Evolutionary conservation across 1,140 invertebrate species (phyloP), one percentile per base, ranked within the genome.

Genomic region (Coelopa frigida): DNA sequence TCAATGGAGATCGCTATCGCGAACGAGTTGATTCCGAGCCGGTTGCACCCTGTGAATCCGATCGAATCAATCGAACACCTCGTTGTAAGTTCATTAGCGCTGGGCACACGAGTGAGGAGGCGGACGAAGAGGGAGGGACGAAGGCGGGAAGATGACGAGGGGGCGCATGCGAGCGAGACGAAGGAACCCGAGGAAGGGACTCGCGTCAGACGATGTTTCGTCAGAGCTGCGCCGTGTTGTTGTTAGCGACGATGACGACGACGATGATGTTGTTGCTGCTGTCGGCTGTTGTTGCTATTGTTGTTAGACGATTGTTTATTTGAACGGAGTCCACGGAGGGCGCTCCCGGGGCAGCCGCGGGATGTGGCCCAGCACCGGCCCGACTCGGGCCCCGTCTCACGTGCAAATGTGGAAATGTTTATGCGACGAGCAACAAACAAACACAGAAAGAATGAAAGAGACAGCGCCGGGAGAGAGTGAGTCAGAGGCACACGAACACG

Each of bases 41-140:
- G 8, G 21, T 22, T 14, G 17, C 12, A 40, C 20, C 38, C 38
- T 24, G 21, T n/a, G 27, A 20, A 40, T 26, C 27, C 27, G 27
- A 40, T 26, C 6, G 33, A 35, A 35, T 3, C 17, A 3, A n/a
- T n/a, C n/a, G n/a, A n/a, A n/a, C n/a, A 14, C 31, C 0, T 22
- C 24, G 31, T 41, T 27, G 39, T 41, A 5, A 41, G 39, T 41
- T 41, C 39, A 41, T 41, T 41, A 41, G 39, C 15, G 39, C 15
- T n/a, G n/a, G n/a, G n/a, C n/a, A n/a, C n/a, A 14, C 8, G 27
- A 29, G 27, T 10, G 27, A 29, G 27, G 27, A 29, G 27, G 14
- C 8, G 14, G 27, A 29, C 8, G 14, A 14, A 29, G 27, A 29
- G 27, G 14, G 27, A 29, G 27, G 27, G 27, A 29, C 8, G 14